Percentiles rank a stretch among this genome's conserved stretches.
phyloP scores from a whole-genome alignment of 2,113 vertebrate genomes.

The Spea multiplicata region DNA sequence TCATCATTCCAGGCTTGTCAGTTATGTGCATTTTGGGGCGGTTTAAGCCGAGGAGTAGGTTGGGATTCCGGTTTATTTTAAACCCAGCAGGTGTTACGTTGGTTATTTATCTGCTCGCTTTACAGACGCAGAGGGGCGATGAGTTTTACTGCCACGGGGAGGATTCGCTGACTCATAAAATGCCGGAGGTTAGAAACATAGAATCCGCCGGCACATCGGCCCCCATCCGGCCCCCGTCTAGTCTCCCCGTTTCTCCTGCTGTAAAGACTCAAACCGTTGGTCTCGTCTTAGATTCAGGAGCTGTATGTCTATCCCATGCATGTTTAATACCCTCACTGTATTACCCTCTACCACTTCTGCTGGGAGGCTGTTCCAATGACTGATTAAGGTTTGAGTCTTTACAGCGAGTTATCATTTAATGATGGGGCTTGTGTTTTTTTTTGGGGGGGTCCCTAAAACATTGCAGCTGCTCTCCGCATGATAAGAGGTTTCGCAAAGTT shows the following conservation, averaged over 20 bases:
- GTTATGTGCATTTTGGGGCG: constrained; percentile 42
- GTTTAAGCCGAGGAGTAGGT: constrained; percentile 37
- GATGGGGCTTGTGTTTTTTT: background rate
- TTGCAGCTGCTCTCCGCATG: background rate
- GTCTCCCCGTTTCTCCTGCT: too few relatives aligned
- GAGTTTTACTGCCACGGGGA: constrained; percentile 29
- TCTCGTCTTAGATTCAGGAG: too few relatives aligned
- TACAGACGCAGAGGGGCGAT: constrained; percentile 21
- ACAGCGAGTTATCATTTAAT: too few relatives aligned
- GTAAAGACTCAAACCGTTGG: too few relatives aligned
- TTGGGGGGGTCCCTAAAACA: background rate
- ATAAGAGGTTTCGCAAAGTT: too few relatives aligned
- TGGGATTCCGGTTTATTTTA: constrained; percentile 38
- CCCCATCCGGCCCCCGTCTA: too few relatives aligned
- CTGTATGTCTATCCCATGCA: too few relatives aligned
- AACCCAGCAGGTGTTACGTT: constrained; percentile 36
- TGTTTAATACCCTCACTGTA: too few relatives aligned
- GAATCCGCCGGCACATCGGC: too few relatives aligned
- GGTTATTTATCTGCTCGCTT: constrained; percentile 23
- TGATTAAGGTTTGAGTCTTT: too few relatives aligned
- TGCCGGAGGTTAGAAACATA: background rate
- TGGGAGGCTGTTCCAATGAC: too few relatives aligned
- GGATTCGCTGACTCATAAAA: constrained; percentile 27
- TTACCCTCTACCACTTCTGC: too few relatives aligned
- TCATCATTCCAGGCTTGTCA: constrained; percentile 35